Evolutionary conservation across 2,888 invertebrate genomes (phyloP).

Genomic region (Atethmia centrago): DNA sequence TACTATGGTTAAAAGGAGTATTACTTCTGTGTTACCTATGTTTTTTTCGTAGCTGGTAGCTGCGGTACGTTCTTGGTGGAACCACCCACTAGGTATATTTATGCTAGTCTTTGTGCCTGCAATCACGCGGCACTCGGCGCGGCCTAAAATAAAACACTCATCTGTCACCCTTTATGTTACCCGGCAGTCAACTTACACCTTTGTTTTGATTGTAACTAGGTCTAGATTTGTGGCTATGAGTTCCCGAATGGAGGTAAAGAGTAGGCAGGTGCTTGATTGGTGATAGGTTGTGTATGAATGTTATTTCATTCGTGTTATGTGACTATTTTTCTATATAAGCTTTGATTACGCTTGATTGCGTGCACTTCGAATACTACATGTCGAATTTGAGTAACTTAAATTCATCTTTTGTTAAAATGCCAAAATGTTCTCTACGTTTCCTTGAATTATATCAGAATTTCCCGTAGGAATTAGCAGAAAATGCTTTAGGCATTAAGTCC

Average conservation of each 20-base stretch:
- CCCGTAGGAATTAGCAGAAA: not conserved
- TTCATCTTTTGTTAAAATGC: not conserved
- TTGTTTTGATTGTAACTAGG: slow-evolving; percentile 4
- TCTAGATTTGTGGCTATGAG: not conserved
- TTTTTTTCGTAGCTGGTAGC: not conserved
- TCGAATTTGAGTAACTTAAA: no score
- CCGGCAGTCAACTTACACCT: slow-evolving; percentile 4
- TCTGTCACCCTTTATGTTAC: slow-evolving; percentile 35
- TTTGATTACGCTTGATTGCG: not conserved
- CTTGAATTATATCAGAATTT: not conserved
- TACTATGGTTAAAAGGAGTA: not conserved
- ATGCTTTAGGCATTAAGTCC: not conserved
- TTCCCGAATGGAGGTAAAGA: not conserved
- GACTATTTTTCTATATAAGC: not conserved
- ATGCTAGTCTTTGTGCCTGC: slow-evolving; percentile 46
- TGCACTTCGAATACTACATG: not conserved
- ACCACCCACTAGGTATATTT: slow-evolving; percentile 43
- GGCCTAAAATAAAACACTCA: slow-evolving; percentile 56
- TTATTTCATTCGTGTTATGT: not conserved
- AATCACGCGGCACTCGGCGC: slow-evolving; percentile 41
- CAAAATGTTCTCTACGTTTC: not conserved
- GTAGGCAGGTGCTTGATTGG: not conserved
- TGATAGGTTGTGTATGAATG: not conserved
- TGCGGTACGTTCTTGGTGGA: slow-evolving; percentile 26
- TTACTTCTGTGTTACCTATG: slow-evolving; percentile 32